Evolutionary conservation across 2,113 vertebrate genomes (phyloP).

Genomic region (Neogale vison): DNA sequence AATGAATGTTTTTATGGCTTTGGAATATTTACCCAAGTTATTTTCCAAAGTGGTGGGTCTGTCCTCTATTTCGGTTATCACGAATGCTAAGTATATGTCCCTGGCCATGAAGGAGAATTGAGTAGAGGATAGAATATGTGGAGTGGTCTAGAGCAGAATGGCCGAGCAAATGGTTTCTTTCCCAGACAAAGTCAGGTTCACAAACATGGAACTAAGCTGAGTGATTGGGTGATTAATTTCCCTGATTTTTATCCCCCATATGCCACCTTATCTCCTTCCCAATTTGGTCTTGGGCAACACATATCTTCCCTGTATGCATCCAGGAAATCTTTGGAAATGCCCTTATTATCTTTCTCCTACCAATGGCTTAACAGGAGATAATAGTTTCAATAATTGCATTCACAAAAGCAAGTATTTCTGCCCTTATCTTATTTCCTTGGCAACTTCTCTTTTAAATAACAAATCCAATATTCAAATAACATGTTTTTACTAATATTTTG

Average conservation of each 20-base stretch:
- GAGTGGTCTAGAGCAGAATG: not conserved
- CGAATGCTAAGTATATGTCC: not conserved
- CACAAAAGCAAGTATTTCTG: not conserved
- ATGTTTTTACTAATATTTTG: not conserved
- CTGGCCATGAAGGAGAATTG: not conserved
- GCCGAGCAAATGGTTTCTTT: not conserved
- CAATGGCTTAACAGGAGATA: not conserved
- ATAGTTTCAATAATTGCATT: not conserved
- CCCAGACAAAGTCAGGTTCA: not conserved
- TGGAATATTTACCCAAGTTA: not conserved
- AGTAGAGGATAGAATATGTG: not conserved
- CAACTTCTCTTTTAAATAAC: not conserved
- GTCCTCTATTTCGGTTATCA: not conserved
- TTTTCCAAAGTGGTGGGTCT: slow-evolving; percentile 6
- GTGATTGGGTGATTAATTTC: not conserved
- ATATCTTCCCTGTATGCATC: not conserved
- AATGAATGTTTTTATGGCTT: not conserved
- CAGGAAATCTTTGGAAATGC: not conserved
- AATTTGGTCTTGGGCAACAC: not conserved
- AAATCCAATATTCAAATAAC: not conserved
- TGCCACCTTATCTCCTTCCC: not conserved
- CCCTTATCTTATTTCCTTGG: not conserved
- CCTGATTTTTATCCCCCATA: not conserved
- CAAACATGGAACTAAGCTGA: not conserved
- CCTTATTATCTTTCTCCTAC: not conserved